Percentiles rank a stretch among this genome's conserved stretches.
Evolutionary conservation across 2,113 vertebrate species (phyloP).

Genomic region (Sakesphorus luctuosus): DNA sequence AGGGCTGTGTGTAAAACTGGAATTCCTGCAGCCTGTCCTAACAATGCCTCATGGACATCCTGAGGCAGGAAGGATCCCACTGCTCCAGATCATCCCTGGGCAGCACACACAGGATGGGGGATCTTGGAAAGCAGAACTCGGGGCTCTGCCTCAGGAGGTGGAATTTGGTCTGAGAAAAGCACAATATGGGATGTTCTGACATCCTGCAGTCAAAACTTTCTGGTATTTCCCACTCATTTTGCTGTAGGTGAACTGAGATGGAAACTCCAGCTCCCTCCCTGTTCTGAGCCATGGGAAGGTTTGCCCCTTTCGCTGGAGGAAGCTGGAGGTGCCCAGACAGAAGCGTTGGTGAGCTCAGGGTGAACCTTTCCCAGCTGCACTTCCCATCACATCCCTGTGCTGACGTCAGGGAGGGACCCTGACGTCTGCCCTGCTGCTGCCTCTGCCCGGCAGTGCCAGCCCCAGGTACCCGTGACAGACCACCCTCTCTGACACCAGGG

Average conservation of each 20-base stretch:
- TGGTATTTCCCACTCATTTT: neutral
- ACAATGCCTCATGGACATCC: neutral
- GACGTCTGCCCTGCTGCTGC: neutral
- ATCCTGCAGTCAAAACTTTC: neutral
- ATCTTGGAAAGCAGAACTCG: neutral
- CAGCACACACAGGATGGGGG: rapidly evolving
- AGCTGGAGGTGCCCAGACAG: neutral
- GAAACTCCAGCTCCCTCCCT: rapidly evolving
- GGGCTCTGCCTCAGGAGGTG: neutral
- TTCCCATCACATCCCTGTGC: neutral
- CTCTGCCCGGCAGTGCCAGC: neutral
- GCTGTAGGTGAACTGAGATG: neutral
- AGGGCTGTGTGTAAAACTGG: neutral
- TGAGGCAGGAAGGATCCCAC: neutral
- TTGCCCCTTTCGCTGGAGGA: neutral
- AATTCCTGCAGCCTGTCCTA: neutral
- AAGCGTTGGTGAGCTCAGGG: neutral
- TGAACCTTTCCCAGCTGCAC: neutral
- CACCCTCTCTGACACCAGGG: neutral
- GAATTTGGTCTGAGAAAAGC: neutral
- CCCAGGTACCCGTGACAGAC: rapidly evolving
- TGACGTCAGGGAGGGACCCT: neutral
- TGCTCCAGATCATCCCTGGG: neutral
- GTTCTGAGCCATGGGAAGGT: neutral
- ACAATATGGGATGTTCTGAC: neutral